These are phyloP conservation scores for Drosophila obscura DNA, from an alignment of 1,140 invertebrate genomes.

Conservation along the genomic window DNA sequence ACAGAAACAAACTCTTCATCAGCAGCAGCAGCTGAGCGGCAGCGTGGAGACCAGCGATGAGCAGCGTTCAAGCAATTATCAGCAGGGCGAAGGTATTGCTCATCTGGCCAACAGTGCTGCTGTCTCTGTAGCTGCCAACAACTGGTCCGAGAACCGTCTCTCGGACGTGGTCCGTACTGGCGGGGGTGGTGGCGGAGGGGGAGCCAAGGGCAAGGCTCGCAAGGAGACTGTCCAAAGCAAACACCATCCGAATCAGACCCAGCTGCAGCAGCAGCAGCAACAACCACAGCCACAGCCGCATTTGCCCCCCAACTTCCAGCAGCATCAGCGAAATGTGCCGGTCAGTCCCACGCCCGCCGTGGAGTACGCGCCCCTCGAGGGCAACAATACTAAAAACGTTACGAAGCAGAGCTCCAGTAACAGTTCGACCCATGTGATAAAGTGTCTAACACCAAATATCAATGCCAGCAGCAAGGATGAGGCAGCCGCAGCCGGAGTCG, in stretches of 20 bases:
- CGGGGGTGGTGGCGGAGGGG: conserved; percentile 32
- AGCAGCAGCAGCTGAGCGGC: conserved; percentile 28
- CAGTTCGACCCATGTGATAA: conserved; percentile 83
- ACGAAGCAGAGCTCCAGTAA: conserved; percentile 81
- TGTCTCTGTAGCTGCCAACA: conserved; percentile 35
- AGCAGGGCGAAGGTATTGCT: conserved; percentile 40
- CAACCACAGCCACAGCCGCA: conserved; percentile 42
- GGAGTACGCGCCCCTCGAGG: conserved; percentile 41
- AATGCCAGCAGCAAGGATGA: conserved; percentile 71
- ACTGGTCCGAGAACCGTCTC: conserved; percentile 86
- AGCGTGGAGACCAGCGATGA: conserved; percentile 41
- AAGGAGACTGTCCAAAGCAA: conserved; percentile 84
- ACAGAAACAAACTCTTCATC: conserved; percentile 42
- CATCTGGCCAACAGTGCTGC: conserved; percentile 62
- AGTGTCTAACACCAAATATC: conserved; percentile 83
- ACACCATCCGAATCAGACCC: conserved; percentile 48
- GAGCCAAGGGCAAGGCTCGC: conserved; percentile 73
- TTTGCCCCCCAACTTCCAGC: conserved; percentile 79
- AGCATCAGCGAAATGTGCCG: conserved; percentile 54
- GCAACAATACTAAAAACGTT: conserved; percentile 75
- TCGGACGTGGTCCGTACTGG: conserved; percentile 91
- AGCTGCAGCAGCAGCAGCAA: conserved; percentile 23
- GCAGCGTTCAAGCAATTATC: conserved; percentile 57
- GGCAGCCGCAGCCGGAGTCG: conserved; percentile 30
- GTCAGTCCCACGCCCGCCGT: conserved; percentile 60